Evolutionary conservation across 2,888 invertebrate genomes (phyloP).

Genomic region (Dysmachus trigonus): DNA sequence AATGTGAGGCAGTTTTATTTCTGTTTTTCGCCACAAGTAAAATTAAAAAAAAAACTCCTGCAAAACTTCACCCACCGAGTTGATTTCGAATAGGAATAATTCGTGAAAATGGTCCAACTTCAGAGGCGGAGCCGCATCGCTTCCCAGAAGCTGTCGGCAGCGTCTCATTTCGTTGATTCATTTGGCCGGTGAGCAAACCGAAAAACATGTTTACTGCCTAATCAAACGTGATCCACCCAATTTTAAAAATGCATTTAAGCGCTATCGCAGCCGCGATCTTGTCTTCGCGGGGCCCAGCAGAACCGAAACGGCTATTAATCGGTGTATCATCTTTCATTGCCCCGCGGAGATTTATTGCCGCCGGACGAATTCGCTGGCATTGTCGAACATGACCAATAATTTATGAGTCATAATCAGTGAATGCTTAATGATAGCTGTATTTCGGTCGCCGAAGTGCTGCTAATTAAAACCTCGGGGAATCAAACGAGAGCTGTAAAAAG

Average conservation of each 20-base stretch:
- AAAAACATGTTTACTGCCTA: neutral
- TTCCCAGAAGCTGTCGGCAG: neutral
- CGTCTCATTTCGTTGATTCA: neutral
- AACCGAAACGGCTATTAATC: neutral
- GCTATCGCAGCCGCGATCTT: neutral
- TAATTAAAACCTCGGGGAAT: conserved; percentile 9
- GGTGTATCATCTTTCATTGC: conserved; percentile 9
- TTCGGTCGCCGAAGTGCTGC: neutral
- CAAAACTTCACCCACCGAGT: neutral
- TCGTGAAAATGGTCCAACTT: neutral
- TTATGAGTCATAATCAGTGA: conserved; percentile 16
- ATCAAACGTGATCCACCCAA: neutral
- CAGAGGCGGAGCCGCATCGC: neutral
- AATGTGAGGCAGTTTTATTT: neutral
- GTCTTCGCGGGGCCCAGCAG: neutral
- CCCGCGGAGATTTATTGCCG: neutral
- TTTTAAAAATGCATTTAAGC: neutral
- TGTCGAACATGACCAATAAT: conserved; percentile 6
- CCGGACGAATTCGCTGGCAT: neutral
- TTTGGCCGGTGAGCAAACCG: neutral
- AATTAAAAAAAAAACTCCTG: no score
- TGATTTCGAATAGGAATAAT: neutral
- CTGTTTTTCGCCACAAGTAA: neutral
- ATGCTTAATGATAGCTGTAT: conserved; percentile 21
- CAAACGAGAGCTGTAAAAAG: conserved; percentile 9